phyloP scores from a whole-genome alignment of 2,113 vertebrate species.

The Cygnus atratus region DNA sequence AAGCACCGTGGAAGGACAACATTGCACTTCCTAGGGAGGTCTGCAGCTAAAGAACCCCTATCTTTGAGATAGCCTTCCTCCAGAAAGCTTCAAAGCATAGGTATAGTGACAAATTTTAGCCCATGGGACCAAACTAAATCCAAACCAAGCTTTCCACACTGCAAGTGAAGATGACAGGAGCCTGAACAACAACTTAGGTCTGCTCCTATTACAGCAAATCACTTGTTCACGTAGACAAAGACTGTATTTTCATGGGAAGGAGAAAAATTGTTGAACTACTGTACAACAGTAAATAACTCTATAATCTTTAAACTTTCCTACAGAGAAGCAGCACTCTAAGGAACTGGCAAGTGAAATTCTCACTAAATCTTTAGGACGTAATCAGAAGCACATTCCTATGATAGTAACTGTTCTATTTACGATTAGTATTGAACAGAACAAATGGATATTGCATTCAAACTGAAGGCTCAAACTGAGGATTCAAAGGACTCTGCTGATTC shows the following conservation, averaged over 20 bases:
- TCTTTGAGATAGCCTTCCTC: not conserved
- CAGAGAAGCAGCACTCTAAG: not conserved
- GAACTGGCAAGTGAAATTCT: not conserved
- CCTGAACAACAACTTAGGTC: not conserved
- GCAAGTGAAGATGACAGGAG: not conserved
- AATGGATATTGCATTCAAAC: not conserved
- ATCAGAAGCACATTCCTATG: not conserved
- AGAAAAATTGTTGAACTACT: not conserved
- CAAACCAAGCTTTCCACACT: not conserved
- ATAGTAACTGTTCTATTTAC: not conserved
- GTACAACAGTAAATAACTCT: not conserved
- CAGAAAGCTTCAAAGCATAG: not conserved
- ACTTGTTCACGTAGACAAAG: not conserved
- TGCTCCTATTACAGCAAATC: not conserved
- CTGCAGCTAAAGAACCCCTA: not conserved
- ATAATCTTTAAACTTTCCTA: not conserved
- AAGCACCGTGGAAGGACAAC: not conserved
- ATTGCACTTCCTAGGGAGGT: not conserved
- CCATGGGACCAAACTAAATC: not conserved
- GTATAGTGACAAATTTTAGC: not conserved
- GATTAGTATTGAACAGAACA: not conserved
- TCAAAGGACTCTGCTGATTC: not conserved
- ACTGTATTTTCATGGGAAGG: not conserved
- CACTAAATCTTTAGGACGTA: not conserved
- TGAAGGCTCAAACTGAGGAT: not conserved